These are phyloP conservation scores for Peromyscus melanophrys DNA, from an alignment of 2,797 vertebrate genomes.

Conservation along the genomic window DNA sequence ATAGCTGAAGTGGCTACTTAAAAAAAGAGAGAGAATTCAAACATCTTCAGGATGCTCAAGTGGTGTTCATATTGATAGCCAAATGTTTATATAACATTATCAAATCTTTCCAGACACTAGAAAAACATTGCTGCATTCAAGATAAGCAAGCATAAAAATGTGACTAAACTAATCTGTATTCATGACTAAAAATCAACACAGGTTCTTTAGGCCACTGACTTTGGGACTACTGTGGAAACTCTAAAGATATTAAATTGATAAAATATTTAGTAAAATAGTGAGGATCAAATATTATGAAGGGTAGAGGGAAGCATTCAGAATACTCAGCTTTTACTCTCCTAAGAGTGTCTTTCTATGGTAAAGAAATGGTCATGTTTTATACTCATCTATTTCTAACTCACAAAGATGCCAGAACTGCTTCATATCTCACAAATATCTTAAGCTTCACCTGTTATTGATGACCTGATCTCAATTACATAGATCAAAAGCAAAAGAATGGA, in stretches of 20 bases:
- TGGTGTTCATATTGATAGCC: neutral
- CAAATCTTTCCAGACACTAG: neutral
- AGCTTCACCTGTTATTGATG: neutral
- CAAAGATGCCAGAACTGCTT: slow-evolving; percentile 5
- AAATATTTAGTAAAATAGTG: slow-evolving; percentile 25
- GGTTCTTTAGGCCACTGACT: neutral
- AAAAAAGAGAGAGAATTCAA: neutral
- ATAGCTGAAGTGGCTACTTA: neutral
- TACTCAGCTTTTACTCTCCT: neutral
- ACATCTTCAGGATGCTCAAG: neutral
- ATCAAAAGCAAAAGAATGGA: neutral
- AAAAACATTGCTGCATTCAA: slow-evolving; percentile 20
- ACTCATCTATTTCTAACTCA: slow-evolving; percentile 31
- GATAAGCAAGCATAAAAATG: neutral
- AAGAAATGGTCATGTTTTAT: neutral
- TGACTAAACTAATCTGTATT: neutral
- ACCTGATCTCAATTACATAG: neutral
- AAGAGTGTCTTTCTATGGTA: neutral
- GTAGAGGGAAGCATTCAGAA: neutral
- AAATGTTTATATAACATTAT: neutral
- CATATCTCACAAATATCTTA: neutral
- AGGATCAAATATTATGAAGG: neutral
- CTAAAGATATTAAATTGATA: slow-evolving; percentile 26
- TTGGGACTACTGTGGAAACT: neutral
- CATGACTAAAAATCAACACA: neutral